phyloP scores from a whole-genome alignment of 64 coral and sea anemone genomes.

The Stichodactyla mertensii region DNA sequence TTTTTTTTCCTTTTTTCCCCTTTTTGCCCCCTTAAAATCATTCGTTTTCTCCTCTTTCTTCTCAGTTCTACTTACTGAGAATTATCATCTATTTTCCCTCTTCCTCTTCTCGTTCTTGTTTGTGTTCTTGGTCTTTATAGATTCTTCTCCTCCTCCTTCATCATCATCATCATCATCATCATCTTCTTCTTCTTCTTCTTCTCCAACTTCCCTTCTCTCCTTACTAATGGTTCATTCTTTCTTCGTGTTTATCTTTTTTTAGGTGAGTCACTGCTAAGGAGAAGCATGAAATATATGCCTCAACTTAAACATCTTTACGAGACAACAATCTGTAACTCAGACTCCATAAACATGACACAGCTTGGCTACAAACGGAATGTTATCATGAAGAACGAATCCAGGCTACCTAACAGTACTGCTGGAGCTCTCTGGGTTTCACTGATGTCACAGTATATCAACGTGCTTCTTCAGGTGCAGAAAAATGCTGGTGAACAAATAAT shows the following conservation, averaged over 20 bases:
- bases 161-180: too few species aligned
- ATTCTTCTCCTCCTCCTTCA: too few species aligned
- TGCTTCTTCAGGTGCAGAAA: slow-evolving; percentile 55
- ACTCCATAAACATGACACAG: slow-evolving; percentile 1
- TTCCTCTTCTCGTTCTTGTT: too few species aligned
- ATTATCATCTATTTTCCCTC: too few species aligned
- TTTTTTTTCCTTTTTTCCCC: too few species aligned
- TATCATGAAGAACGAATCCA: slow-evolving; percentile 42
- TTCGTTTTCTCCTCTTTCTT: too few species aligned
- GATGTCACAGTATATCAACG: slow-evolving; percentile 57
- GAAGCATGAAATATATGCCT: slow-evolving; percentile 25
- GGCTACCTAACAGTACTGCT: background rate
- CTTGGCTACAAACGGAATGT: slow-evolving; percentile 28
- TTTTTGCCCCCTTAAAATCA: too few species aligned
- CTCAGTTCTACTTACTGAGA: too few species aligned
- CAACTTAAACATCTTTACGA: slow-evolving; percentile 2
- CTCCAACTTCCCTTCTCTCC: background rate
- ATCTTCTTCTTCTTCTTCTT: too few species aligned
- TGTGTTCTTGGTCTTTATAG: too few species aligned
- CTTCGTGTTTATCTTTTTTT: background rate
- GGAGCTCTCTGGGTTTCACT: slow-evolving; percentile 48
- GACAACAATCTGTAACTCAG: background rate
- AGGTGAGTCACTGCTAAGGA: background rate
- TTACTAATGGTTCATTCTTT: background rate
- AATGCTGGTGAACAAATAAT: slow-evolving; percentile 16